These are phyloP conservation scores for Mandrillus leucophaeus DNA, from an alignment of 2,113 vertebrate genomes.

Conservation along the genomic window DNA sequence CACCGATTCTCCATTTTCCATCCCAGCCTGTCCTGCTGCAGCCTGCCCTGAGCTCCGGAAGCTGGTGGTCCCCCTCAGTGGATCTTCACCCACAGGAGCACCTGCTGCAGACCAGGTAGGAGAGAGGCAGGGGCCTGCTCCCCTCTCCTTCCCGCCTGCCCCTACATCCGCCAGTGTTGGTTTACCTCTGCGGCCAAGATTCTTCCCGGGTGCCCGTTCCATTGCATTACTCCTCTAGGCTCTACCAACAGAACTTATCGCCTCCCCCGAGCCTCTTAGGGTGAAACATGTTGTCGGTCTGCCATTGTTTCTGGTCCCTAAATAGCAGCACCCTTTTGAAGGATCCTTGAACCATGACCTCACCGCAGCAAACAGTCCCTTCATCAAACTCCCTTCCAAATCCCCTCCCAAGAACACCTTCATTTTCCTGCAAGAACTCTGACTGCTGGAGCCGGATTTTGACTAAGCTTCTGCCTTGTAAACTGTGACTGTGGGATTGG, in stretches of 20 bases:
- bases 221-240: background rate
- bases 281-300: background rate
- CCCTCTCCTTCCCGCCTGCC: too few relatives aligned
- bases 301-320: background rate
- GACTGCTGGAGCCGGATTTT: background rate
- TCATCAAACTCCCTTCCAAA: fast-evolving
- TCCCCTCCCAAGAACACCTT: background rate
- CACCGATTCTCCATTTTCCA: background rate
- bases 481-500: background rate
- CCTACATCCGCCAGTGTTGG: fast-evolving
- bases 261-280: too few relatives aligned
- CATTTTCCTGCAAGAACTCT: background rate
- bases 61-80: background rate
- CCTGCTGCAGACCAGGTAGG: background rate
- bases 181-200: background rate
- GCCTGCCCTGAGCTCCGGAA: background rate
- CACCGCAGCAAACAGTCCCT: too few relatives aligned
- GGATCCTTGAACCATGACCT: fast-evolving
- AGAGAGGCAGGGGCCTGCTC: background rate
- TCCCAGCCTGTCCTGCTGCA: background rate
- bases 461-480: background rate
- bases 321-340: background rate
- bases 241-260: background rate
- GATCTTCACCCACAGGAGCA: background rate
- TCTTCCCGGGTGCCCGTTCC: background rate